Base-by-base conservation (phyloP, 2,113 vertebrate species). In the Stegastes partitus region DNA sequence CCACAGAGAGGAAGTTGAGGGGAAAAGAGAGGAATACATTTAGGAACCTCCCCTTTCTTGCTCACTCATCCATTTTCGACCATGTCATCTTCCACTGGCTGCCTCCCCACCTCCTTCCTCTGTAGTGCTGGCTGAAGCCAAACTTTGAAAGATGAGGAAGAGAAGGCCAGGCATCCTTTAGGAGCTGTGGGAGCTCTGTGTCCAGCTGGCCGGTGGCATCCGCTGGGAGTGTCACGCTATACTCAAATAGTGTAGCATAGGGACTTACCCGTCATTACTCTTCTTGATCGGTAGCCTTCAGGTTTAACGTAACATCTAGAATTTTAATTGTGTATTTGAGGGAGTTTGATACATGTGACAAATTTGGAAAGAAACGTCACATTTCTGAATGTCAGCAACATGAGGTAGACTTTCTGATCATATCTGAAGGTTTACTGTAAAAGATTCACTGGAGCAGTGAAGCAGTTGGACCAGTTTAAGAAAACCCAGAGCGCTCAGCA, bases 11-110 rank as follows among this genome's bases (percentile, higher is more conserved):
- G 88, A 91, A 91, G 84, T 75, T 12, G 42, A 87, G 37, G 61
- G 54, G 37, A n/a, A 51, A 68, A 77, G 64, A 68, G 59, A 68
- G 74, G 69, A 87, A 84, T 87, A 56, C 10, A 76, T 85, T 84
- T 77, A 72, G 81, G 78, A 81, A 44, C 76, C 83, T 89, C 89
- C 85, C 77, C 66, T 68, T 81, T 88, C 72, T 78, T 90, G 77
- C 85, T 87, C 64, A 70, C 66, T 83, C 63, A 71, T 83, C 67
- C 55, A 63, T 89, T 78, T 79, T 89, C 58, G 57, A 47, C 37
- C 53, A 72, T 81, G 63, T 88, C 67, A 74, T 85, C 77, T 65
- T 69, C 58, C 72, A 55, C 57, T 79, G n/a, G 11, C 31, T 58
- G 10, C 78, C 56, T 85, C 56, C 64, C 65, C 69, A 59, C 75